Conservation (phyloP, 2,888 invertebrate genomes). For the Dexiosoma caninum region DNA sequence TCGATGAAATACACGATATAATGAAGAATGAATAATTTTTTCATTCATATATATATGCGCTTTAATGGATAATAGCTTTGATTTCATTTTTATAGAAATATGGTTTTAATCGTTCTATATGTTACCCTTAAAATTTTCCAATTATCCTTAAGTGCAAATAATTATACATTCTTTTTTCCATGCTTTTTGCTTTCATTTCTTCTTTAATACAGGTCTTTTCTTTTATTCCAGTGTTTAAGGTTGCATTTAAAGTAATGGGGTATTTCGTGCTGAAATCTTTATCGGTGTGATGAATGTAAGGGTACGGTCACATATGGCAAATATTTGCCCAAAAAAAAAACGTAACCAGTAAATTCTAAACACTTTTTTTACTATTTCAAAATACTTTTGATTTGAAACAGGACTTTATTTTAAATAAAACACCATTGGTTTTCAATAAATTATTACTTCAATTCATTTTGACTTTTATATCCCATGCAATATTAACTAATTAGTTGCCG, state of each 20-base stretch:
- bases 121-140: conserved; percentile 41
- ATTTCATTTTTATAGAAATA: not conserved
- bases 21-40: not conserved
- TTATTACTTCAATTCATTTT: too few species aligned
- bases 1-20: too few species aligned
- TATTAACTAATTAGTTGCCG: too few species aligned
- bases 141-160: conserved; percentile 49
- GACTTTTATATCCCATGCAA: too few species aligned
- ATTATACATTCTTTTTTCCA: conserved; percentile 7
- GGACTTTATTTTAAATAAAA: too few species aligned
- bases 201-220: conserved; percentile 12
- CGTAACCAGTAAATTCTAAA: too few species aligned
- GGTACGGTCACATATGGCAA: too few species aligned
- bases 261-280: not conserved
- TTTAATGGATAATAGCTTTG: not conserved
- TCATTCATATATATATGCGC: not conserved
- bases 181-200: conserved; percentile 16
- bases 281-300: too few species aligned
- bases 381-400: too few species aligned
- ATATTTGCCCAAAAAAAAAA: too few species aligned
- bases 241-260: not conserved
- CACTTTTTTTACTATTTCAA: too few species aligned
- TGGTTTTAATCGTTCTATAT: conserved; percentile 14
- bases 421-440: too few species aligned
- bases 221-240: not conserved